These are phyloP conservation scores for Spodoptera exigua DNA, from an alignment of 2,888 invertebrate genomes.

Conservation along the genomic window DNA sequence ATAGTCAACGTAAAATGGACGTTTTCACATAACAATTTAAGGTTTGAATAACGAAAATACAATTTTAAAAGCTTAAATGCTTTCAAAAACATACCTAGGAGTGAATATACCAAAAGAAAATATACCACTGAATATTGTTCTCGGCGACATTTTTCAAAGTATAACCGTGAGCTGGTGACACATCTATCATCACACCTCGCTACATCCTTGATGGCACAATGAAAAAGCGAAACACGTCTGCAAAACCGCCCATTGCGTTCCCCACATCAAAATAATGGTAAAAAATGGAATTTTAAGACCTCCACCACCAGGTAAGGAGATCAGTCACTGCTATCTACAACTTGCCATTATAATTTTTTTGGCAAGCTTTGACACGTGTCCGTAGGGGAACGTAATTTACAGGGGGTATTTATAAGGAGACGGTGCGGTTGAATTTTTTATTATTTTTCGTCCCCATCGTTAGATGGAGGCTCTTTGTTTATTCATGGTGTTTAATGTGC, in stretches of 20 bases:
- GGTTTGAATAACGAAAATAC: too few relatives aligned
- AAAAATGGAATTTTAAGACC: slow-evolving; percentile 20
- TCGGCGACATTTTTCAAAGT: too few relatives aligned
- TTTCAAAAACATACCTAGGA: too few relatives aligned
- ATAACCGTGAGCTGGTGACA: too few relatives aligned
- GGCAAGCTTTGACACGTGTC: slow-evolving; percentile 22
- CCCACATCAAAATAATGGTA: slow-evolving; percentile 15
- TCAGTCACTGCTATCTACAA: slow-evolving; percentile 12
- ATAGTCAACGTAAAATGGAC: too few relatives aligned
- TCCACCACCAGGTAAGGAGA: slow-evolving; percentile 11
- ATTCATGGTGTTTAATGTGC: slow-evolving; percentile 27
- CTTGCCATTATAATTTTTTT: slow-evolving; percentile 23
- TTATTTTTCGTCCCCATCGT: slow-evolving; percentile 12
- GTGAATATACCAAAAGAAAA: too few relatives aligned
- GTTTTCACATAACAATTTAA: too few relatives aligned
- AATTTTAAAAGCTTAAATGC: too few relatives aligned
- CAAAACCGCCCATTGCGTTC: neutral
- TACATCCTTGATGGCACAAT: neutral
- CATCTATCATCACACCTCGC: too few relatives aligned
- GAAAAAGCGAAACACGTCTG: neutral
- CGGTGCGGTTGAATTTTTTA: slow-evolving; percentile 46
- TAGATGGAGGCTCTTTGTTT: slow-evolving; percentile 11
- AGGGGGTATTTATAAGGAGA: slow-evolving; percentile 39
- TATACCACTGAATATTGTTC: too few relatives aligned
- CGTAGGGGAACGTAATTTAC: slow-evolving; percentile 30